phyloP scores from a whole-genome alignment of 2,113 vertebrate genomes.

The Amphiprion ocellaris region DNA sequence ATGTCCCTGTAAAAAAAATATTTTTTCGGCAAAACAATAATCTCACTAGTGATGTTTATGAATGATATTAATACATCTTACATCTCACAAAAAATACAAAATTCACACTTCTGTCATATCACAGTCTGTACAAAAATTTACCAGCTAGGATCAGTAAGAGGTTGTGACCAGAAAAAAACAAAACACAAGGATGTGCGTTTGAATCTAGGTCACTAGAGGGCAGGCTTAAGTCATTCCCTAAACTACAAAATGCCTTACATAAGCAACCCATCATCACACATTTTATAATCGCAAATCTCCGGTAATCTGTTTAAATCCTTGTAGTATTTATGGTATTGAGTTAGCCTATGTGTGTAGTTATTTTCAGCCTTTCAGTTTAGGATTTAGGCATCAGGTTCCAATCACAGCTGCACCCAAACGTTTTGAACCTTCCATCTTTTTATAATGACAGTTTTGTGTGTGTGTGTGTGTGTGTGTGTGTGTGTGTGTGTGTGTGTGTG shows the following conservation, averaged over 20 bases:
- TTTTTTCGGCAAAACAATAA: not conserved
- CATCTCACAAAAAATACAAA: not conserved
- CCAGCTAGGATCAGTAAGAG: not conserved
- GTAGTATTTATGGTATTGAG: not conserved
- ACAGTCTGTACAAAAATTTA: not conserved
- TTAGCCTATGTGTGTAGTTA: not conserved
- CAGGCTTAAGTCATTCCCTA: conserved; percentile 1
- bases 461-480: too few relatives aligned
- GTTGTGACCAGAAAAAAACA: not conserved
- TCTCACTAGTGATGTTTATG: not conserved
- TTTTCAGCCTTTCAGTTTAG: conserved; percentile 4
- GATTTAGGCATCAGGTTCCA: not conserved
- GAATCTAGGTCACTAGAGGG: conserved; percentile 53
- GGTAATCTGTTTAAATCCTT: not conserved
- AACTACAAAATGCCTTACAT: not conserved
- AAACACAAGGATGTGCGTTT: not conserved
- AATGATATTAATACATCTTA: not conserved
- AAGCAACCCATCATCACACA: conserved; percentile 1
- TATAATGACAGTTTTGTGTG: too few relatives aligned
- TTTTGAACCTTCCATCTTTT: not conserved
- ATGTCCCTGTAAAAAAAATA: not conserved
- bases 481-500: too few relatives aligned
- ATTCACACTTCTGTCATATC: not conserved
- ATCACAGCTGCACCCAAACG: too few relatives aligned
- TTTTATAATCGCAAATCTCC: conserved; percentile 25